phyloP scores from a whole-genome alignment of 2,113 vertebrate species.

The Ploceus nigricollis region DNA sequence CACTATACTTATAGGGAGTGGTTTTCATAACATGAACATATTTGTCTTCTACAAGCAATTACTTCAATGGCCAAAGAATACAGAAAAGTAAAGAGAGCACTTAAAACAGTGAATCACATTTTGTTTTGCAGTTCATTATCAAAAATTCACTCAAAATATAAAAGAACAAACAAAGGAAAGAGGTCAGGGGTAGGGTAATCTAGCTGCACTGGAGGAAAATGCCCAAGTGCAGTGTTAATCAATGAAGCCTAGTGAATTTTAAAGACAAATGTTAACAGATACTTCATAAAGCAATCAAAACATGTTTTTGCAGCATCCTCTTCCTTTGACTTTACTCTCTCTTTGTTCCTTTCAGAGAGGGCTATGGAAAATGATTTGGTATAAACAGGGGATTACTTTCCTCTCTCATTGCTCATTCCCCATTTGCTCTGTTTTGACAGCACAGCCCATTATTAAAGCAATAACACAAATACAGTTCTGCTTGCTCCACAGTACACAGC shows the following conservation, averaged over 20 bases:
- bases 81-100: background rate
- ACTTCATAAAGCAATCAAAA: conserved; percentile 26
- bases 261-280: background rate
- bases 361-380: background rate
- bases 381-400: conserved; percentile 33
- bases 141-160: conserved; percentile 13
- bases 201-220: conserved; percentile 17
- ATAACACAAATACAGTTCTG: background rate
- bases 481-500: background rate
- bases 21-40: background rate
- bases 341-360: background rate
- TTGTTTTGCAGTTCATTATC: background rate
- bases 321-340: background rate
- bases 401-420: background rate
- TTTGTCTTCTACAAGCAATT: background rate
- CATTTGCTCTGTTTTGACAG: conserved; percentile 23
- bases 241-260: conserved; percentile 23
- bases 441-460: background rate
- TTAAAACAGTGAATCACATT: background rate
- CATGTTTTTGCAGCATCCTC: background rate
- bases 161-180: background rate
- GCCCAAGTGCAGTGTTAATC: background rate
- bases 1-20: background rate
- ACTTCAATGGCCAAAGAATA: background rate
- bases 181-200: conserved; percentile 9